Evolutionary conservation across 2,113 vertebrate genomes (phyloP).

Genomic region (Gallinago jamesoni): DNA sequence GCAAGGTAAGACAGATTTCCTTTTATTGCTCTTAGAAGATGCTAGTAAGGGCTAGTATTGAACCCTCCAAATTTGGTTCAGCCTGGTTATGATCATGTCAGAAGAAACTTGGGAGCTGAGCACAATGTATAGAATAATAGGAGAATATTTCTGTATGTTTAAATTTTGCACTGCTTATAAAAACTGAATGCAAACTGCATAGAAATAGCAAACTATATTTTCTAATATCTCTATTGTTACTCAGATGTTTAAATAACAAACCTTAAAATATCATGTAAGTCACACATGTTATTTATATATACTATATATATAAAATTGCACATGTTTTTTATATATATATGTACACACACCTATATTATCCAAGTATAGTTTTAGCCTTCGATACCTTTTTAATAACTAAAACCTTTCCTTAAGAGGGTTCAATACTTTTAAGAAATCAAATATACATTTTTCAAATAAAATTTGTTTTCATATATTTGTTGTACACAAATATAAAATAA

Average conservation of each 20-base stretch:
- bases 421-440: slow-evolving; percentile 68
- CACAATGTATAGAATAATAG: slow-evolving; percentile 9
- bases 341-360: slow-evolving; percentile 37
- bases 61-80: not conserved
- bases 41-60: slow-evolving; percentile 30
- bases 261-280: slow-evolving; percentile 29
- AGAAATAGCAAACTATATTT: slow-evolving; percentile 59
- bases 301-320: slow-evolving; percentile 55
- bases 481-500: slow-evolving; percentile 77
- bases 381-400: slow-evolving; percentile 68
- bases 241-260: slow-evolving; percentile 60
- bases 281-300: slow-evolving; percentile 42
- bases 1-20: slow-evolving; percentile 41
- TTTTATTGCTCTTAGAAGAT: slow-evolving; percentile 32
- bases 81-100: not conserved
- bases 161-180: slow-evolving; percentile 63
- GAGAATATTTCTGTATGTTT: slow-evolving; percentile 49
- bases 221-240: slow-evolving; percentile 45
- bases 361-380: slow-evolving; percentile 66
- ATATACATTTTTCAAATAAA: slow-evolving; percentile 66
- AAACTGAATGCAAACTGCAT: slow-evolving; percentile 50
- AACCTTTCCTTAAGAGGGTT: slow-evolving; percentile 61
- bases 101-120: slow-evolving; percentile 29
- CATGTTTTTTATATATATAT: slow-evolving; percentile 40
- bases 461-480: slow-evolving; percentile 75